A percentile compares a stretch with the other conserved stretches of the same genome.
phyloP scores from a whole-genome alignment of 2,888 invertebrate genomes.

The Amphipoea oculea region DNA sequence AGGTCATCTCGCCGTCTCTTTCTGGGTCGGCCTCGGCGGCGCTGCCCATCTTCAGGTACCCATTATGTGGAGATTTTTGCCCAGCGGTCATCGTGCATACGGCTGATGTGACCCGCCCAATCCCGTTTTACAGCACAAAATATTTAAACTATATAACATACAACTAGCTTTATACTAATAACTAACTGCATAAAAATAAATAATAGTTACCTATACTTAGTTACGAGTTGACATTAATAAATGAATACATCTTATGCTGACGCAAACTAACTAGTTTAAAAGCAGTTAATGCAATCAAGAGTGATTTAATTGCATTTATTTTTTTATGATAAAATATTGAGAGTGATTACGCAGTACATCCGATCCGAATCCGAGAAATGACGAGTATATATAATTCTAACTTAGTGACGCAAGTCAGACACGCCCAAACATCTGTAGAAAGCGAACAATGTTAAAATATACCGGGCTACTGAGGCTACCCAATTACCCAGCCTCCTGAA shows the following conservation, averaged over 20 bases:
- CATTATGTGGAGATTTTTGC: no score
- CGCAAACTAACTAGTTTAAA: conserved; percentile 4
- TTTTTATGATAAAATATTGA: background rate
- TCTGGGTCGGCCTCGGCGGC: no score
- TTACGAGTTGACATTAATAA: background rate
- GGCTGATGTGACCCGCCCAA: no score
- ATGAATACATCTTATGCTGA: background rate
- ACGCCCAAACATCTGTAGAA: conserved; percentile 26
- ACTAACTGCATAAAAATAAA: background rate
- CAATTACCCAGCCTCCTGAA: conserved; percentile 10
- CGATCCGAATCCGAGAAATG: no score
- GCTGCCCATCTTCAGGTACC: no score
- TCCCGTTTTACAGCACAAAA: background rate
- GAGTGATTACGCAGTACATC: background rate
- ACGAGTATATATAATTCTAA: conserved; percentile 14
- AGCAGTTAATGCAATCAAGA: background rate
- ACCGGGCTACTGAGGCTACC: background rate
- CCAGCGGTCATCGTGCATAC: no score
- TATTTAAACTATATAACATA: background rate
- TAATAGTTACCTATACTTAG: background rate
- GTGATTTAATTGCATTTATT: conserved; percentile 12
- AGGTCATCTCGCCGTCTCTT: no score
- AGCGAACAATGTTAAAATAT: conserved; percentile 5
- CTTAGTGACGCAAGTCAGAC: conserved; percentile 32
- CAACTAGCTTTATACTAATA: background rate